These are phyloP conservation scores for Pemphredon lugubris DNA, from an alignment of 2,888 invertebrate genomes.

Conservation along the genomic window DNA sequence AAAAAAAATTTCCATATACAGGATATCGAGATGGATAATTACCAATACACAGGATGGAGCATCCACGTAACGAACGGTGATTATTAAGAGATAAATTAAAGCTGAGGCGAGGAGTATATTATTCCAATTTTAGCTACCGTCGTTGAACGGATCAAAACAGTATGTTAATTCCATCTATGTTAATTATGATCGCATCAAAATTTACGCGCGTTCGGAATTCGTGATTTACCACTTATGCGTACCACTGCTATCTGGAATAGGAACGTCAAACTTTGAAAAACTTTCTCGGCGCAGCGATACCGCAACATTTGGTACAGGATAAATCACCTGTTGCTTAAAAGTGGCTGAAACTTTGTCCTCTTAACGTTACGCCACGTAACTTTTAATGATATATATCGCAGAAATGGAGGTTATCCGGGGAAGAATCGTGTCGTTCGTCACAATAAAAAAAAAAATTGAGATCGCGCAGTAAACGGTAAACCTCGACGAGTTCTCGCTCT, in stretches of 20 bases:
- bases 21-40: constrained; percentile 18
- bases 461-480: not conserved
- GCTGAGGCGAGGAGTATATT: too few species aligned
- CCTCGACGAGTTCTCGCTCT: too few species aligned
- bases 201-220: too few species aligned
- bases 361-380: not conserved
- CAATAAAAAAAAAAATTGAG: not conserved
- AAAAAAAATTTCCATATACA: constrained; percentile 40
- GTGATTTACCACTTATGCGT: too few species aligned
- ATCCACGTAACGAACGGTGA: too few species aligned
- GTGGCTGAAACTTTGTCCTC: not conserved
- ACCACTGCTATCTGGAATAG: too few species aligned
- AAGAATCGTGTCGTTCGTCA: not conserved
- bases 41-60: not conserved
- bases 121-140: too few species aligned
- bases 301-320: not conserved
- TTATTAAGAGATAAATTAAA: too few species aligned
- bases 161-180: not conserved
- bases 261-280: not conserved
- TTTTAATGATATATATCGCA: not conserved
- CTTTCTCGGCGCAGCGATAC: not conserved
- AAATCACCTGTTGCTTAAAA: constrained; percentile 14
- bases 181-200: not conserved
- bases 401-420: not conserved
- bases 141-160: too few species aligned